Conservation (phyloP, 1,140 invertebrate genomes). For the Drosophila neocordata region DNA sequence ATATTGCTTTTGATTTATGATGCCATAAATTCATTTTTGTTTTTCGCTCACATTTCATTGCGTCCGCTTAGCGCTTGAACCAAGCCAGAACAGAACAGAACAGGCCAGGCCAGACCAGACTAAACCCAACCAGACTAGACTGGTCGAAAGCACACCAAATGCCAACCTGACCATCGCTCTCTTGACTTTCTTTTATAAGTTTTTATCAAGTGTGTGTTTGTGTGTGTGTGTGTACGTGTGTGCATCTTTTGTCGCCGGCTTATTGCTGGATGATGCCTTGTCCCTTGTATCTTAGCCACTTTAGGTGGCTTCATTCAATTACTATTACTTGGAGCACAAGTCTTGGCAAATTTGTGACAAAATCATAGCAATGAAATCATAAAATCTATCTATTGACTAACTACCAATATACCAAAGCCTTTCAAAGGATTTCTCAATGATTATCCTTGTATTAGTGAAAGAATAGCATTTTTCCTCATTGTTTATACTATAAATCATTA, state of each 20-base stretch:
- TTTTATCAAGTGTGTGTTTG: conserved; percentile 11
- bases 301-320: conserved; percentile 29
- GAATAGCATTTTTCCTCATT: not conserved
- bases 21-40: conserved; percentile 69
- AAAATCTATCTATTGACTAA: conserved; percentile 9
- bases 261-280: not conserved
- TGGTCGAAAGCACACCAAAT: conserved; percentile 1
- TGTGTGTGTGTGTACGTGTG: not conserved
- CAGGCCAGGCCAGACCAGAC: not conserved
- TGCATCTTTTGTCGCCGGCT: conserved; percentile 23
- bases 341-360: conserved; percentile 3
- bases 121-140: conserved; percentile 4
- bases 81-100: no score
- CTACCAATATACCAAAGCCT: not conserved
- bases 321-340: conserved; percentile 17
- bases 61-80: conserved; percentile 13
- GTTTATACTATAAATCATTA: not conserved
- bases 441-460: not conserved
- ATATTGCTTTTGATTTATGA: conserved; percentile 73
- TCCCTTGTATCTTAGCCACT: conserved; percentile 16
- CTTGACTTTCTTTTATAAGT: conserved; percentile 13
- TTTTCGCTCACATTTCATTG: conserved; percentile 49
- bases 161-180: not conserved
- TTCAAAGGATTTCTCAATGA: not conserved
- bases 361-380: conserved; percentile 13